Evolutionary conservation across 1,140 invertebrate species (phyloP), one percentile per base, ranked within the genome.

Genomic region (Chrysomallon squamiferum): DNA sequence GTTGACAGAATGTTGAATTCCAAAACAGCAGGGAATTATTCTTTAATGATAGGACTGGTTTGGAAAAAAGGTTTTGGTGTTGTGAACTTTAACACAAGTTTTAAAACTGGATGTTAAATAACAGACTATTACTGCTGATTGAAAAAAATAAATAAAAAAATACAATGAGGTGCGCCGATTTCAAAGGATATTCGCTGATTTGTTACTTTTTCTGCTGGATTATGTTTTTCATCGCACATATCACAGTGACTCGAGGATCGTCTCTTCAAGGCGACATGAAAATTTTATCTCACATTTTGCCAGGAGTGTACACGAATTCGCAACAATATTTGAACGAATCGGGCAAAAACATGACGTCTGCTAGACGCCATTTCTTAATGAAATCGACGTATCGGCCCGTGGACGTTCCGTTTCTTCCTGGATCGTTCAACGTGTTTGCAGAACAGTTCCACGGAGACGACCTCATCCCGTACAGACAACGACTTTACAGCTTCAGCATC

Each of bases 271-370:
- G 58, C 38, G 70, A 72, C 45, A 41, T 72, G 22, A n/a, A 29
- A 30, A 45, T 65, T 7, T 58, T 72, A 33, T 72, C 70, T 0
- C 50, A 59, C n/a, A 30, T 72, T 15, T 47, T 72, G 25, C 70
- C 70, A 11, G 70, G 70, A 25, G 56, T 65, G 18, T 72, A 72
- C 20, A 68, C 33, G 38, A 72, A 72, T 56, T 50, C 56, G 4
- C 33, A 72, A 18, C 70, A 72, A 50, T 72, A 72, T 62, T 29
- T 58, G 33, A 20, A 43, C n/a, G 70, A 72, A 32, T 62, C 64
- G 2, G 56, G 38, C 13, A 62, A 47, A 13, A 11, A 59, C 4
- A 20, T 68, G 22, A 47, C 66, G 0, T 49, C 43, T 30, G 45
- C 58, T 22, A 60, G 59, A 45, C 43, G 66, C 29, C 70, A 72